phyloP scores from a whole-genome alignment of 2,888 invertebrate species.

The Mantis religiosa region DNA sequence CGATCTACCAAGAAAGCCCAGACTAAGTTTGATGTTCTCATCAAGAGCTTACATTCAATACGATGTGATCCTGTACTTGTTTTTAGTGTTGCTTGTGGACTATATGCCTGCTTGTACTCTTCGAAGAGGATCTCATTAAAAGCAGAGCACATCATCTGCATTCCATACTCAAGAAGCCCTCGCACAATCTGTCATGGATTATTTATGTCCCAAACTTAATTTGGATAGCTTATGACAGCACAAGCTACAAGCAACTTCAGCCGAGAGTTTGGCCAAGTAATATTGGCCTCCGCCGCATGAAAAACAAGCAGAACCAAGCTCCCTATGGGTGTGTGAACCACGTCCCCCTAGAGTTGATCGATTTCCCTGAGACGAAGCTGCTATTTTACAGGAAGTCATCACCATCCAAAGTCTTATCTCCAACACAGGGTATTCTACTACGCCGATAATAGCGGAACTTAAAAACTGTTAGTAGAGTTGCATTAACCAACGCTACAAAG shows the following conservation, averaged over 20 bases:
- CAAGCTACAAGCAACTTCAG: background rate
- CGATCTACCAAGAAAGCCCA: no score
- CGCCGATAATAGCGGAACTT: no score
- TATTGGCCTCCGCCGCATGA: background rate
- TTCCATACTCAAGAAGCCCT: background rate
- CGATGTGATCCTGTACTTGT: background rate
- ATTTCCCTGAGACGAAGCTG: background rate
- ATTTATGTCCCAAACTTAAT: background rate
- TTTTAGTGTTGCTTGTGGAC: background rate
- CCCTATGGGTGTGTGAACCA: background rate
- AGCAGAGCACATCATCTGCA: background rate
- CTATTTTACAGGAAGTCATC: background rate
- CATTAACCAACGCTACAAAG: no score
- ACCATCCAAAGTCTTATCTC: no score
- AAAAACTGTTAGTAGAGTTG: no score
- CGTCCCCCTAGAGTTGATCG: background rate
- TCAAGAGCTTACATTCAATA: no score
- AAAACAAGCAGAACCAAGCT: background rate
- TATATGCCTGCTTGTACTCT: background rate
- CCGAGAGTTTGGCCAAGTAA: background rate
- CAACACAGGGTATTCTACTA: no score
- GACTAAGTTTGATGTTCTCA: no score
- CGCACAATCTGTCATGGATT: background rate
- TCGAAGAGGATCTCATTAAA: background rate
- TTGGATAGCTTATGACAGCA: background rate